phyloP scores from a whole-genome alignment of 2,888 invertebrate genomes.

The Stenodera caucasica region DNA sequence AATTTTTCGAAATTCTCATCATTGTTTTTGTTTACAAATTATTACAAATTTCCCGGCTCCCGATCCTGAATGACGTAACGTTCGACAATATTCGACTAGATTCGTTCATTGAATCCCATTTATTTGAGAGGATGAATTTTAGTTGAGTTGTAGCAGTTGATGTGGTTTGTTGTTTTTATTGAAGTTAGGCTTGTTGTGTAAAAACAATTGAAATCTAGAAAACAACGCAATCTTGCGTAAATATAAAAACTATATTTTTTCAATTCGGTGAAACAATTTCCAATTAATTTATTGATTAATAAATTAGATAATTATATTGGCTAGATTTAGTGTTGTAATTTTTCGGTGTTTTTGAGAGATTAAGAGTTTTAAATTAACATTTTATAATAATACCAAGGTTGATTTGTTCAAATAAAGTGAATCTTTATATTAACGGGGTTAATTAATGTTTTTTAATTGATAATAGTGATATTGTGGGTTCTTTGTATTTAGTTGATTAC shows the following conservation, averaged over 20 bases:
- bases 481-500: neutral
- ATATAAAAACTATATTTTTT: neutral
- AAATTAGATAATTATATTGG: too few species aligned
- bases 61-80: slow-evolving; percentile 17
- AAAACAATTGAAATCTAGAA: neutral
- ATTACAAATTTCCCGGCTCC: slow-evolving; percentile 27
- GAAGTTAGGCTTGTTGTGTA: neutral
- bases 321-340: too few species aligned
- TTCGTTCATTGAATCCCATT: slow-evolving; percentile 26
- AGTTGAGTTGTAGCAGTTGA: slow-evolving; percentile 26
- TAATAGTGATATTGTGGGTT: neutral
- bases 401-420: neutral
- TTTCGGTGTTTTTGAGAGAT: too few species aligned
- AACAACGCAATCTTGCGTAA: neutral
- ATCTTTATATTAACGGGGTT: neutral
- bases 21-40: neutral
- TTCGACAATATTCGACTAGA: slow-evolving; percentile 18
- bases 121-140: slow-evolving; percentile 22
- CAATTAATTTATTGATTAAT: too few species aligned
- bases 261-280: neutral
- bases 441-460: neutral
- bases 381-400: neutral
- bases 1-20: too few species aligned
- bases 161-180: slow-evolving; percentile 3
- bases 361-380: too few species aligned